Evolutionary conservation across 2,113 vertebrate species (phyloP).

Genomic region (Dromiciops gliroides): DNA sequence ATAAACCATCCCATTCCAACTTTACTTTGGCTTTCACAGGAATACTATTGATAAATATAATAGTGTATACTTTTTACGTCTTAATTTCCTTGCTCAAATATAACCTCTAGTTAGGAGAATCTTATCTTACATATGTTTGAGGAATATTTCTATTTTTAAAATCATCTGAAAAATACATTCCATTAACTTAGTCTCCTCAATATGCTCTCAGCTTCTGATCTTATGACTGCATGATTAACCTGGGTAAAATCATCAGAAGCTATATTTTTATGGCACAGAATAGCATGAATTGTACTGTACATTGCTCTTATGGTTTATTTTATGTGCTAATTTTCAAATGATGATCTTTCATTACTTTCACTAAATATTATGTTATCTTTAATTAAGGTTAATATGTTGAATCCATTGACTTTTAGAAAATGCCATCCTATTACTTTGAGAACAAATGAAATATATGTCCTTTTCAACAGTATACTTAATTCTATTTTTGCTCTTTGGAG

Average conservation of each 20-base stretch:
- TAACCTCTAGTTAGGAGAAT: background rate
- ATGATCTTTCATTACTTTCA: conserved; percentile 25
- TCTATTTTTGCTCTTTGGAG: conserved; percentile 1
- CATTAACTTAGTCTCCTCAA: background rate
- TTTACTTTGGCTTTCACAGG: background rate
- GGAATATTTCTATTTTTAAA: conserved; percentile 13
- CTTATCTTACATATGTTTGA: background rate
- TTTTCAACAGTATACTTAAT: background rate
- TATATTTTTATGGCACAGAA: background rate
- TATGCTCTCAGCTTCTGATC: conserved; percentile 4
- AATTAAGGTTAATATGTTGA: conserved; percentile 37
- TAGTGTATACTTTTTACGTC: background rate
- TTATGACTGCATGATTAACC: background rate
- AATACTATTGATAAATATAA: background rate
- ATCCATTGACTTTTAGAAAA: conserved; percentile 29
- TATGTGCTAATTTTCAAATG: conserved; percentile 17
- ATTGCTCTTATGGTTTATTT: conserved; percentile 38
- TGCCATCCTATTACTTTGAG: conserved; percentile 4
- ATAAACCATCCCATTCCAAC: background rate
- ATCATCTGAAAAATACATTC: conserved; percentile 17
- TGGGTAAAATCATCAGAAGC: background rate
- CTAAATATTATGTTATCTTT: conserved; percentile 38
- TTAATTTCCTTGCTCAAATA: background rate
- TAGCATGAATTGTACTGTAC: background rate
- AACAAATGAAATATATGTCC: background rate